Conservation (phyloP, 2,113 vertebrate species). For the Mola mola region DNA sequence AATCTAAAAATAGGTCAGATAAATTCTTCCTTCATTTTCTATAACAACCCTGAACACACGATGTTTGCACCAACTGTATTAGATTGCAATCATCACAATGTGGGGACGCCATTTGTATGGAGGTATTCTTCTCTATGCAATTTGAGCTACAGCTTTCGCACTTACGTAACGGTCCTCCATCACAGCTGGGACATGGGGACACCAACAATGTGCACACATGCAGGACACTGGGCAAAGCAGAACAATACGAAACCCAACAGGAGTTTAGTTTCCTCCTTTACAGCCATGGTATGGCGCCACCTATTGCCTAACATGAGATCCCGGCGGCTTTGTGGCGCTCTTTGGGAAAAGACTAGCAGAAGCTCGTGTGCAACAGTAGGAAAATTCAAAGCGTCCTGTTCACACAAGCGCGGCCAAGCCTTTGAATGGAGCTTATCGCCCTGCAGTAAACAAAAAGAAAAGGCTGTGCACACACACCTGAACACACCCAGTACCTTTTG, state of each 20-base stretch:
- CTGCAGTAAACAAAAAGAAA: not conserved
- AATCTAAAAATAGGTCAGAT: too few species aligned
- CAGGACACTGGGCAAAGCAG: slow-evolving; percentile 13
- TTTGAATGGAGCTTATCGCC: slow-evolving; percentile 21
- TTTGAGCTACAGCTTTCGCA: slow-evolving; percentile 18
- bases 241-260: slow-evolving; percentile 52
- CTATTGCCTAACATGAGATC: too few species aligned
- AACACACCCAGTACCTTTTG: slow-evolving; percentile 58
- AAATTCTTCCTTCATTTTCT: too few species aligned
- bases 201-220: not conserved
- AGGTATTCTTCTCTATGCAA: slow-evolving; percentile 42
- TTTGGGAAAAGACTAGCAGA: too few species aligned
- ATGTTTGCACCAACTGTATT: too few species aligned
- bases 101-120: slow-evolving; percentile 9
- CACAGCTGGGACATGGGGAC: not conserved
- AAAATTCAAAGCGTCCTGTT: too few species aligned
- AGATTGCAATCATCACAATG: too few species aligned
- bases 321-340: too few species aligned
- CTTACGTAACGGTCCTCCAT: slow-evolving; percentile 6
- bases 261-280: slow-evolving; percentile 29
- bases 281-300: not conserved
- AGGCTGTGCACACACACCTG: not conserved
- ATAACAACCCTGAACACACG: too few species aligned
- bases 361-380: too few species aligned
- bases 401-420: slow-evolving; percentile 2